These are phyloP conservation scores for Bergia sp. DNA, from an alignment of 92 coral and sea anemone species.

Conservation along the genomic window DNA sequence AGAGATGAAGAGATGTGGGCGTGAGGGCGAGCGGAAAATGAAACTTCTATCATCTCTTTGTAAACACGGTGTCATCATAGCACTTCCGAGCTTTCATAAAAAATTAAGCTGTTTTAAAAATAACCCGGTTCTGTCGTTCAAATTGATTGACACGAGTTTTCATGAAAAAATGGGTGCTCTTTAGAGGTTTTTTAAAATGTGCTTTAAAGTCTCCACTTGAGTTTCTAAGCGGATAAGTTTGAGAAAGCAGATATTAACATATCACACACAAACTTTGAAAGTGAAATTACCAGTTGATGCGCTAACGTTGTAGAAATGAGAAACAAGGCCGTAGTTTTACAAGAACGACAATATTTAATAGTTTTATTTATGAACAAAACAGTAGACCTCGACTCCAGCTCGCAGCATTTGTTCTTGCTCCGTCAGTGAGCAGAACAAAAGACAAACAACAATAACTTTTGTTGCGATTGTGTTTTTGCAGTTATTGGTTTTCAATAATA, in stretches of 20 bases:
- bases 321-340: neutral
- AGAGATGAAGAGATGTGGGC: constrained; percentile 73
- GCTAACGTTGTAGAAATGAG: neutral
- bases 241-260: neutral
- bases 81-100: constrained; percentile 61
- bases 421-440: constrained; percentile 20
- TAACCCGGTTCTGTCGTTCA: constrained; percentile 56
- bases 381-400: neutral
- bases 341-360: neutral
- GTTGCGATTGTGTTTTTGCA: constrained; percentile 5
- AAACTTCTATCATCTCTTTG: constrained; percentile 71
- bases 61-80: constrained; percentile 83
- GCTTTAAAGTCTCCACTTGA: neutral
- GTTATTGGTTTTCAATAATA: constrained; percentile 5
- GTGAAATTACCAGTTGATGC: neutral
- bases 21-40: constrained; percentile 60
- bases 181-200: neutral
- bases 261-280: neutral
- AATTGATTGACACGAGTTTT: constrained; percentile 41
- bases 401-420: neutral
- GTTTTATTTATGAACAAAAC: neutral
- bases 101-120: constrained; percentile 65
- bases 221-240: neutral
- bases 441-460: neutral
- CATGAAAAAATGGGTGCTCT: neutral